Conservation (phyloP, 1,140 invertebrate genomes). For the Varroa destructor region DNA sequence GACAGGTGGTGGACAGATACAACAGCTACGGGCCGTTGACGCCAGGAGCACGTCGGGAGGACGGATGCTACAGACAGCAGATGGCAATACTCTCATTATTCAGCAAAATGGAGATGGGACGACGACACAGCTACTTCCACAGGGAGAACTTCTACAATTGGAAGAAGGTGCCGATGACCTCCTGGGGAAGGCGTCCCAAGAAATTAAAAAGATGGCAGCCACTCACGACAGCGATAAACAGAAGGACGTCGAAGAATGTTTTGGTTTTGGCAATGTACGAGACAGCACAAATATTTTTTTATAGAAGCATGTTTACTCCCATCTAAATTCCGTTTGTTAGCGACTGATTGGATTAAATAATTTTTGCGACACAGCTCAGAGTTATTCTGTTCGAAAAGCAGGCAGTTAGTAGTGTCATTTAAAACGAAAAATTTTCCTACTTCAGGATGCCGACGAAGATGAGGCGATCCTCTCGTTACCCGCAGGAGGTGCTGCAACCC, state of each 20-base stretch:
- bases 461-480: constrained; percentile 15
- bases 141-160: constrained; percentile 10
- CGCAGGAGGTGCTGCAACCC: not conserved
- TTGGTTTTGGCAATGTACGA: constrained; percentile 50
- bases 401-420: not conserved
- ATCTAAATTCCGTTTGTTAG: no score
- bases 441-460: constrained; percentile 23
- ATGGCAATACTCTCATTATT: constrained; percentile 21
- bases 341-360: no score
- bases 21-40: not conserved
- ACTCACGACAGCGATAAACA: constrained; percentile 36
- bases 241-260: constrained; percentile 64
- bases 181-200: constrained; percentile 20
- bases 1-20: constrained; percentile 2
- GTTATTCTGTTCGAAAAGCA: no score
- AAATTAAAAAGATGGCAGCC: constrained; percentile 22
- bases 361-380: no score
- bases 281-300: no score
- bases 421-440: not conserved
- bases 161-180: constrained; percentile 14
- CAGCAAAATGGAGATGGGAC: constrained; percentile 9
- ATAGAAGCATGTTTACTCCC: no score
- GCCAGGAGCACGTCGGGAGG: not conserved
- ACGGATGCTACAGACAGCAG: constrained; percentile 8
- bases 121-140: constrained; percentile 12